Base-by-base conservation (phyloP, 37 sponge, comb jelly and placozoan species). In the Oopsacas minuta region DNA sequence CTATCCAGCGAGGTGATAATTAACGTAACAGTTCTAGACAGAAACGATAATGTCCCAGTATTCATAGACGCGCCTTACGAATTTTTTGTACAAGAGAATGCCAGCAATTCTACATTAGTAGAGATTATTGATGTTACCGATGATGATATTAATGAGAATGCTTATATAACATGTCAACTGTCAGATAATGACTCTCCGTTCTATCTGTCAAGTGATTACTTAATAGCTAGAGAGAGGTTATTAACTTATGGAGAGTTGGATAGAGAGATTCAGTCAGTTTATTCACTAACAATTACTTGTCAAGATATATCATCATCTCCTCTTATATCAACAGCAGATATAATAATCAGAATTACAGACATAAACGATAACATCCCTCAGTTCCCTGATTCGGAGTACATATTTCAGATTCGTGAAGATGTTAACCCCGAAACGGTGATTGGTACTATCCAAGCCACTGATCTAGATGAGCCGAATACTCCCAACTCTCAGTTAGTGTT, bases 361-460 rank as follows among this genome's bases (percentile, higher is more conserved):
- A 37, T 82, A 1, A 91, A 91, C 52, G 92, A 91, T 51, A 89
- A 89, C 83, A 36, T 83, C 0, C 92, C 92, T 1, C 89, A 89
- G 53, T 91, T 89, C 52, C 38, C 87, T 86, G 35, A 84, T 85
- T 39, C 15, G 36, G 15, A 37, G 75, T 61, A 61, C 22, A 61
- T n/a, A 61, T 61, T 61, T 61, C 32, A 61, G 28, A 12, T 38
- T 0, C 84, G 84, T 83, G 84, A 83, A 38, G 84, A 83, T 25
- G 84, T 42, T 12, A 1, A 3, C 7, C 39, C 49, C 17, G 39
- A 5, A 30, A 38, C 39, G 39, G 46, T 23, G 23, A n/a, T 83
- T 1, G 39, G 39, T 37, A 0, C 23, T 12, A 0, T 83, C 28
- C 5, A 42, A 42, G 84, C 46, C 1, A 38, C 0, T 10, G 84